Conservation (phyloP, 2,113 vertebrate species). For the Barbus barbus region DNA sequence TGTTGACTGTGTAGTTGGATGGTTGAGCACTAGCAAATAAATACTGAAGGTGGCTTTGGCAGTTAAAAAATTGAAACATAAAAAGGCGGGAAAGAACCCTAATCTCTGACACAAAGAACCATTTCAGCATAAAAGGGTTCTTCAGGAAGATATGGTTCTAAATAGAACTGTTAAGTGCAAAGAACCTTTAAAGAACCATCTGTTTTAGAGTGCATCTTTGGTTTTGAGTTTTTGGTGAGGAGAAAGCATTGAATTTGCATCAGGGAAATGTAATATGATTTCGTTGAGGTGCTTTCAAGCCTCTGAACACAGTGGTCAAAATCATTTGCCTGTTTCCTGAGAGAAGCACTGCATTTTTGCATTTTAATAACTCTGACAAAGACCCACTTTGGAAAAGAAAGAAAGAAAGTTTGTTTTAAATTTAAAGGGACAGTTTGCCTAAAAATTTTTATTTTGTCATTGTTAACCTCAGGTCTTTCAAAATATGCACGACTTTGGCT, state of each 20-base stretch:
- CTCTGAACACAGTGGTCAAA: not conserved
- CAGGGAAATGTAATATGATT: not conserved
- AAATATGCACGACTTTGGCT: not conserved
- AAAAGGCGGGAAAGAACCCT: not conserved
- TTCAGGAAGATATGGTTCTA: not conserved
- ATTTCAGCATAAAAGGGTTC: not conserved
- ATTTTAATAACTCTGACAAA: not conserved
- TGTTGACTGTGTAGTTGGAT: not conserved
- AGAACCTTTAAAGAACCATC: not conserved
- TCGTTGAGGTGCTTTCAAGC: not conserved
- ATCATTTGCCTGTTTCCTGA: not conserved
- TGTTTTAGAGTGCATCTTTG: not conserved
- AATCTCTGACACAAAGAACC: too few species aligned
- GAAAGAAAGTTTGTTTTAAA: not conserved
- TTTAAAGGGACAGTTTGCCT: not conserved
- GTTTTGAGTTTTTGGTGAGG: not conserved
- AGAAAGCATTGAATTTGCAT: conserved; percentile 2
- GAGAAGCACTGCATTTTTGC: not conserved
- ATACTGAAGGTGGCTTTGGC: not conserved
- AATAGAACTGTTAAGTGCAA: not conserved
- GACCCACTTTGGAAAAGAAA: not conserved
- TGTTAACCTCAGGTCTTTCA: not conserved
- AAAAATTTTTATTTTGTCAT: not conserved
- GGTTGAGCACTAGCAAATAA: not conserved
- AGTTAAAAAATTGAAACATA: not conserved